These are phyloP conservation scores for Nycteola revayana DNA, from an alignment of 2,888 invertebrate genomes.

Conservation along the genomic window DNA sequence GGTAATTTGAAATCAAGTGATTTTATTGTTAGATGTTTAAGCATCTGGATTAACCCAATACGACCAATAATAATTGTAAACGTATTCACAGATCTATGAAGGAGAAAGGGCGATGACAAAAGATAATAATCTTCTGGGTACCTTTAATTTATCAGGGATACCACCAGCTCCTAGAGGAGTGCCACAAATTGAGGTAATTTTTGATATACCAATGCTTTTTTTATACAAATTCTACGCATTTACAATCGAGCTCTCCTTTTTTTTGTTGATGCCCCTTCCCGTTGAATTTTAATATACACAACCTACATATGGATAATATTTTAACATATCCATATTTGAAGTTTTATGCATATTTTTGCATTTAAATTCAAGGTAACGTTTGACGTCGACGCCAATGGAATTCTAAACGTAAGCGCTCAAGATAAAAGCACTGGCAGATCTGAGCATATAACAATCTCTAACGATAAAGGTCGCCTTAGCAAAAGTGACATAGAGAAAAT, in stretches of 20 bases:
- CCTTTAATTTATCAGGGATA: slow-evolving; percentile 90
- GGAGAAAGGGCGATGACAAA: slow-evolving; percentile 95
- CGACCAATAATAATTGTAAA: background rate
- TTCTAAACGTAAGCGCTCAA: slow-evolving; percentile 89
- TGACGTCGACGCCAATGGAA: slow-evolving; percentile 95
- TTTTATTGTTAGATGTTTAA: background rate
- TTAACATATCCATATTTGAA: too few species aligned
- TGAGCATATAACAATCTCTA: slow-evolving; percentile 92
- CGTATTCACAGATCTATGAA: slow-evolving; percentile 84
- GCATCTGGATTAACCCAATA: background rate
- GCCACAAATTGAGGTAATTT: slow-evolving; percentile 84
- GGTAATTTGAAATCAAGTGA: slow-evolving; percentile 46
- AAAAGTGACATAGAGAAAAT: slow-evolving; percentile 94
- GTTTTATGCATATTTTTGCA: background rate
- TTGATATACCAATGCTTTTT: background rate
- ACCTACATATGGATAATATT: too few species aligned
- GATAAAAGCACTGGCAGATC: slow-evolving; percentile 90
- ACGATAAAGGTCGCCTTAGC: slow-evolving; percentile 91
- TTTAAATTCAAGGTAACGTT: slow-evolving; percentile 85
- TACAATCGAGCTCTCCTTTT: too few species aligned
- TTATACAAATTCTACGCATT: too few species aligned
- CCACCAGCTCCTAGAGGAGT: slow-evolving; percentile 92
- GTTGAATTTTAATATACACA: too few species aligned
- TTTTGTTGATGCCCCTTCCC: too few species aligned
- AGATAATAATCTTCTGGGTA: slow-evolving; percentile 93